Conservation (phyloP, 1,140 invertebrate genomes). For the Calliopsis andreniformis region DNA sequence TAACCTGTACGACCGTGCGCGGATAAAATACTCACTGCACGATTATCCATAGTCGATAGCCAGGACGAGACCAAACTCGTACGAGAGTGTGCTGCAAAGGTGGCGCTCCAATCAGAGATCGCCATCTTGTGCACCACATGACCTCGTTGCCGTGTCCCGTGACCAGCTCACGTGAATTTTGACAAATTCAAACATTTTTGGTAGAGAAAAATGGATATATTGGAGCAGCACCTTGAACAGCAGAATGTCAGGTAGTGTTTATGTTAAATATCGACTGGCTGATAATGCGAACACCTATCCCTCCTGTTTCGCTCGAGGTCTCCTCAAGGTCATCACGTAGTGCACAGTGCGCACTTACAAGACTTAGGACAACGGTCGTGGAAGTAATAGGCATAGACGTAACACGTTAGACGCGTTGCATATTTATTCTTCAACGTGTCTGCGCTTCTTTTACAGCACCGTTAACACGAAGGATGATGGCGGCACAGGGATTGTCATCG, state of each 20-base stretch:
- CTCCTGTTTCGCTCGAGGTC: conserved; percentile 65
- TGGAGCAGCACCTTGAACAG: conserved; percentile 79
- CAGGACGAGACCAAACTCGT: too few species aligned
- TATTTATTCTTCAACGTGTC: conserved; percentile 44
- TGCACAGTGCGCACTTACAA: conserved; percentile 72
- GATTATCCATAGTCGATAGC: too few species aligned
- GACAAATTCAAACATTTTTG: conserved; percentile 81
- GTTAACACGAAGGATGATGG: conserved; percentile 71
- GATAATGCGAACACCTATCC: conserved; percentile 49
- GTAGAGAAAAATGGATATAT: conserved; percentile 79
- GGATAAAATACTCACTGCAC: too few species aligned
- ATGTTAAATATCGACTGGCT: conserved; percentile 52
- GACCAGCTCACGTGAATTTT: conserved; percentile 83
- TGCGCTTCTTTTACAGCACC: conserved; percentile 65
- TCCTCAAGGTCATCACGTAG: conserved; percentile 77
- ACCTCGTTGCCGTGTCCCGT: conserved; percentile 82
- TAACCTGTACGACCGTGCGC: too few species aligned
- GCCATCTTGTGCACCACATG: conserved; percentile 81
- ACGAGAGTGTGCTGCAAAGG: too few species aligned
- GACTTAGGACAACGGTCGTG: conserved; percentile 60
- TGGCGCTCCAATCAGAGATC: conserved; percentile 62
- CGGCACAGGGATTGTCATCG: conserved; percentile 76
- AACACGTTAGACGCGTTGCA: conserved; percentile 42
- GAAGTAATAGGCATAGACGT: conserved; percentile 64
- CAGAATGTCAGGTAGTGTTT: conserved; percentile 78